Evolutionary conservation across 2,888 invertebrate species (phyloP).

Genomic region (Drosophila meridionalis): DNA sequence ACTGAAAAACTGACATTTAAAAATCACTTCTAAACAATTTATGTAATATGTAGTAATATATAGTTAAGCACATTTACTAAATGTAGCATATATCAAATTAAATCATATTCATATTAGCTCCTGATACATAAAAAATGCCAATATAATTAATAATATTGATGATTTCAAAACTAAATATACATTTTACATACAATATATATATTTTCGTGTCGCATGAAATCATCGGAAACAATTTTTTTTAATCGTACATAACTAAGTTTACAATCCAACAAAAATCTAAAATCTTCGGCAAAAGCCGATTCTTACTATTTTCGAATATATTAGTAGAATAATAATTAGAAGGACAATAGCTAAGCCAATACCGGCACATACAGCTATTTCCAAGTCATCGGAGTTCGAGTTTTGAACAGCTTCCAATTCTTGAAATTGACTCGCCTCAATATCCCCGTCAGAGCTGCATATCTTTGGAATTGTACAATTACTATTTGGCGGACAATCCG

Average conservation of each 20-base stretch:
- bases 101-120: not conserved
- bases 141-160: not conserved
- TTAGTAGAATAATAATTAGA: not conserved
- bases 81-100: not conserved
- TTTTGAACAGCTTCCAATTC: not conserved
- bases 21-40: not conserved
- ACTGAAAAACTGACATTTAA: no score
- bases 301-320: not conserved
- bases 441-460: constrained; percentile 10
- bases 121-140: not conserved
- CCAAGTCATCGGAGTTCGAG: accelerated
- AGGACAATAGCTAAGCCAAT: not conserved
- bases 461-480: constrained; percentile 17
- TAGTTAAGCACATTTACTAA: not conserved
- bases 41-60: no score
- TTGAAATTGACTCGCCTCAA: not conserved
- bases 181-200: not conserved
- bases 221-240: no score
- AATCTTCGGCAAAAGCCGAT: not conserved
- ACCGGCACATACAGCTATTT: not conserved
- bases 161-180: not conserved
- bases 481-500: constrained; percentile 28
- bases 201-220: no score
- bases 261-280: not conserved
- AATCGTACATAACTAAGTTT: not conserved